Base-by-base conservation (phyloP, 2,113 vertebrate species). In the Dunckerocampus dactyliophorus region DNA sequence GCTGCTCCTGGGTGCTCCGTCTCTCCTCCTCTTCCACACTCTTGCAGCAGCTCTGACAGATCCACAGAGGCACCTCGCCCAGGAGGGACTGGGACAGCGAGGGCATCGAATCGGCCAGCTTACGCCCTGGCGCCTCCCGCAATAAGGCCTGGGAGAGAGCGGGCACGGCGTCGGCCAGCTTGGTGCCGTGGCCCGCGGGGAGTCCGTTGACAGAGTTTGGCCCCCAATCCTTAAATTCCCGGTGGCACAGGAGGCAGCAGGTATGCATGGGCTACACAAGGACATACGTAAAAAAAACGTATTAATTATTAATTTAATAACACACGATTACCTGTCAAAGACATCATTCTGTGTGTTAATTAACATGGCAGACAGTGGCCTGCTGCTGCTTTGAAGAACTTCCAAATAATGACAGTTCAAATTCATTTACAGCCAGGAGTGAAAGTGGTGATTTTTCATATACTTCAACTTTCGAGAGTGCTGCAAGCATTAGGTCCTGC, bases 1-100 rank as follows among this genome's bases (percentile, higher is more conserved):
- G 89, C 74, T 94, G 94, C 81, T 98, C 96, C 82, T 91, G 93
- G 67, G 90, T 90, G 1, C 93, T 92, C 86, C 93, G 92, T 69
- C 93, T 92, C 83, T 98, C 96, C 81, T 98, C 97, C 68, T 99
- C 96, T 82, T 99, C 96, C 86, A 99, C 95, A 8, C 94, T 98
- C 84, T 94, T 97, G 78, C 94, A 92, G 88, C 97, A 99, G 85
- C 93, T 97, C 89, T 98, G 97, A 91, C 97, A 99, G 87, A 99
- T 97, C 96, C 97, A 98, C 67, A 98, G 93, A 22, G 97, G 96
- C 89, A 98, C 95, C 79, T 98, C 96, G 67, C 95, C 95, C 89
- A 99, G 87, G 76, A 98, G 92, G 64, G 95, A 97, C 92, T 97
- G 95, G 67, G 96, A 94, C 22, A 98, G 91, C 1, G 94, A 93